Evolutionary conservation across 2,113 vertebrate genomes (phyloP).

Genomic region (Rhombomys opimus): DNA sequence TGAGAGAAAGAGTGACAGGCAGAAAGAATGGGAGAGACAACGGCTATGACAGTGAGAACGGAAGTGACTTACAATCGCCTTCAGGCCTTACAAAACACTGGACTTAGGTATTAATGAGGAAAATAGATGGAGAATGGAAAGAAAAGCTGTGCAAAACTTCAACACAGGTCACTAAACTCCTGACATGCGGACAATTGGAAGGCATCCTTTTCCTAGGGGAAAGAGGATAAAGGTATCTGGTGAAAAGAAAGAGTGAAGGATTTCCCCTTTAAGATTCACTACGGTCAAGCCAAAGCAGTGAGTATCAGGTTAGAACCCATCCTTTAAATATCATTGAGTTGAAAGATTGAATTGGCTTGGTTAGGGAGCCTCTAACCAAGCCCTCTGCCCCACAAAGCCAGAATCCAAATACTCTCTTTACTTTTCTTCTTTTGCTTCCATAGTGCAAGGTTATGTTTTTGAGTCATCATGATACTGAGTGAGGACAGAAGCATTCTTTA

Average conservation of each 20-base stretch:
- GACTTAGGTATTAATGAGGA: conserved; percentile 5
- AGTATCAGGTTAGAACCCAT: not conserved
- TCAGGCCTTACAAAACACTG: conserved; percentile 37
- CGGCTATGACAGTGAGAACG: not conserved
- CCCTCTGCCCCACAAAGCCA: not conserved
- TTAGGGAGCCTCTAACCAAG: not conserved
- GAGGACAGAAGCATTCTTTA: not conserved
- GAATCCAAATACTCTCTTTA: not conserved
- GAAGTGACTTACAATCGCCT: not conserved
- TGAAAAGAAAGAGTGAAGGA: not conserved
- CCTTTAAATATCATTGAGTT: not conserved
- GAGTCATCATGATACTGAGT: conserved; percentile 50
- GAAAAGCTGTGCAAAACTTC: conserved; percentile 33
- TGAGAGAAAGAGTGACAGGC: not conserved
- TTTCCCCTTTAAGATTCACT: conserved; percentile 33
- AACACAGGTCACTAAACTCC: not conserved
- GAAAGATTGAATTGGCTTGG: not conserved
- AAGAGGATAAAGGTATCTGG: not conserved
- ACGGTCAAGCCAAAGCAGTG: not conserved
- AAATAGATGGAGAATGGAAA: conserved; percentile 21
- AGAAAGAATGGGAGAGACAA: not conserved
- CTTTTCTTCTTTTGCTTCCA: conserved; percentile 43
- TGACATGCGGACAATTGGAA: not conserved
- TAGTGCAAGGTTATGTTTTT: conserved; percentile 18
- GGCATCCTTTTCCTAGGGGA: not conserved